These are phyloP conservation scores for Australoheros scitulus DNA, from an alignment of 2,113 vertebrate genomes.

Conservation along the genomic window DNA sequence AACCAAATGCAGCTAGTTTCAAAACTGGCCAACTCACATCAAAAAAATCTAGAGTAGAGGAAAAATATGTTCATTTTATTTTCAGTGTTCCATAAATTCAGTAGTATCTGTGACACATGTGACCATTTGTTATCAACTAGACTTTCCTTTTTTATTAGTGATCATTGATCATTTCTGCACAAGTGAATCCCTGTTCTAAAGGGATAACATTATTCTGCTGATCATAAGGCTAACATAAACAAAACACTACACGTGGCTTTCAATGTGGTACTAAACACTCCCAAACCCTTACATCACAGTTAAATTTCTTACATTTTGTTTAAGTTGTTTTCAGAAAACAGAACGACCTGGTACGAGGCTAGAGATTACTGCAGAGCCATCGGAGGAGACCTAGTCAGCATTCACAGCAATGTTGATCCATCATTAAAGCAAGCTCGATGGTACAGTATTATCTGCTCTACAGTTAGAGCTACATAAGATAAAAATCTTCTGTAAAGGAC, in stretches of 20 bases:
- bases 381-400: constrained; percentile 88
- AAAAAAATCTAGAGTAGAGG: neutral
- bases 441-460: constrained; percentile 36
- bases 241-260: neutral
- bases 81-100: neutral
- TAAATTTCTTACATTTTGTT: neutral
- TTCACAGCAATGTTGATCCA: constrained; percentile 78
- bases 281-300: neutral
- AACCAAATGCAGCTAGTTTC: neutral
- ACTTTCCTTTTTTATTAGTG: neutral
- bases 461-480: neutral
- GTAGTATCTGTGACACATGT: neutral
- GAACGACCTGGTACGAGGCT: constrained; percentile 90
- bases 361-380: constrained; percentile 85
- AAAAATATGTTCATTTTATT: neutral
- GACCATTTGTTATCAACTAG: neutral
- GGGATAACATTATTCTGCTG: neutral
- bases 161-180: neutral
- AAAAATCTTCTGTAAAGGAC: neutral
- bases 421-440: rapidly evolving
- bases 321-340: constrained; percentile 67
- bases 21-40: neutral
- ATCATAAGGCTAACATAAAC: neutral
- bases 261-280: neutral
- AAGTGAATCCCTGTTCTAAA: neutral